These are phyloP conservation scores for Caenorhabditis latens DNA, from an alignment of 1,140 invertebrate genomes.

Conservation along the genomic window DNA sequence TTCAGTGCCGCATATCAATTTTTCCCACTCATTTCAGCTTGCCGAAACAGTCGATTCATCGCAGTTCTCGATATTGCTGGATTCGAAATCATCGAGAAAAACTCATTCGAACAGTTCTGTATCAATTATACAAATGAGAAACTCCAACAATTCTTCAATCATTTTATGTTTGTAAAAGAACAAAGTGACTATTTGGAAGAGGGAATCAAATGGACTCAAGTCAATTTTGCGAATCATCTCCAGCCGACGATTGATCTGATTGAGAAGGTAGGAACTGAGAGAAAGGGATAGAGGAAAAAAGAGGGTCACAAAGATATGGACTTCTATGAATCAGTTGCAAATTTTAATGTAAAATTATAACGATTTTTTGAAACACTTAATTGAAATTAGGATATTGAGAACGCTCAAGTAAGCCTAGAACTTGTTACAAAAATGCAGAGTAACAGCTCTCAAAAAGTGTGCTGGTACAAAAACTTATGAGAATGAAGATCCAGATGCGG, in stretches of 20 bases:
- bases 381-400: too few relatives aligned
- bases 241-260: slow-evolving; percentile 97
- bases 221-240: slow-evolving; percentile 99
- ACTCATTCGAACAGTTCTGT: slow-evolving; percentile 99
- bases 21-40: not conserved
- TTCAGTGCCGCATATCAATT: not conserved
- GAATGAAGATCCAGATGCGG: too few relatives aligned
- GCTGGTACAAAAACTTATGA: too few relatives aligned
- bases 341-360: not conserved
- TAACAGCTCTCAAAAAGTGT: too few relatives aligned
- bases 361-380: too few relatives aligned
- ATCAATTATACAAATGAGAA: slow-evolving; percentile 98
- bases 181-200: slow-evolving; percentile 96
- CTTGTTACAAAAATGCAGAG: too few relatives aligned
- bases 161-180: slow-evolving; percentile 99
- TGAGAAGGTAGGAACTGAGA: slow-evolving; percentile 87
- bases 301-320: too few relatives aligned
- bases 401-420: too few relatives aligned
- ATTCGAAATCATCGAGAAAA: slow-evolving; percentile 95
- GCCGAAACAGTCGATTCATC: slow-evolving; percentile 76
- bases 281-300: not conserved
- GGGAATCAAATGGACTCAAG: slow-evolving; percentile 86
- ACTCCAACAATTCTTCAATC: slow-evolving; percentile 99
- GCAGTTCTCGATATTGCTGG: slow-evolving; percentile 99
- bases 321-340: too few relatives aligned